A percentile compares a stretch with the other conserved stretches of the same genome.
phyloP scores from a whole-genome alignment of 2,888 invertebrate species.

The Phymatocera aterrima region DNA sequence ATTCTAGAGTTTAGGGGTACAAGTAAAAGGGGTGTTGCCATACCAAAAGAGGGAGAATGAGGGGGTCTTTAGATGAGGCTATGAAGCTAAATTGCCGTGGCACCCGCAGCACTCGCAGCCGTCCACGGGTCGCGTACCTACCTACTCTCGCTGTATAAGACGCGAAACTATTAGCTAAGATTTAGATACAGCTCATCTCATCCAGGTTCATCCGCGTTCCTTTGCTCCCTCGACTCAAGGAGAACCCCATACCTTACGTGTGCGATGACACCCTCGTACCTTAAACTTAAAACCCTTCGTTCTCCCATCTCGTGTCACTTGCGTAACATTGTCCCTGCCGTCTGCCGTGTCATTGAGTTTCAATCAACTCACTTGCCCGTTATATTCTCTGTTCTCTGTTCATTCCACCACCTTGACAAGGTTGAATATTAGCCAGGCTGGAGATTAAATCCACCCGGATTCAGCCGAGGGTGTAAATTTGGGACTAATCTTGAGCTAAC shows the following conservation, averaged over 20 bases:
- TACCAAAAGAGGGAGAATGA: background rate
- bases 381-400: slow-evolving; percentile 45
- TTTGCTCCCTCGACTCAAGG: slow-evolving; percentile 14
- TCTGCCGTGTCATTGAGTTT: slow-evolving; percentile 51
- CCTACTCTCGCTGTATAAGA: slow-evolving; percentile 45
- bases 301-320: slow-evolving; percentile 17
- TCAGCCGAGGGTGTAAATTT: no score
- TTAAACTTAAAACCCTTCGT: slow-evolving; percentile 11
- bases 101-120: background rate
- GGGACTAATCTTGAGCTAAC: no score
- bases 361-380: slow-evolving; percentile 45
- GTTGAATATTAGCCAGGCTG: slow-evolving; percentile 23
- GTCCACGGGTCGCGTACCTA: background rate
- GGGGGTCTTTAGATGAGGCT: slow-evolving; percentile 56
- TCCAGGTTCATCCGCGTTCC: slow-evolving; percentile 48
- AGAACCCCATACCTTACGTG: background rate
- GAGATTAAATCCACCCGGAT: slow-evolving; percentile 1
- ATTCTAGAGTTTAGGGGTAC: no score
- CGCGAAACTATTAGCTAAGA: slow-evolving; percentile 67
- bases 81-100: slow-evolving; percentile 67
- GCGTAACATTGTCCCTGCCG: slow-evolving; percentile 31
- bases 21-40: background rate
- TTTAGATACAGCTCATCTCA: slow-evolving; percentile 57
- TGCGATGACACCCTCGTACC: background rate
- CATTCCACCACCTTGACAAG: slow-evolving; percentile 43